Evolutionary conservation across 2,888 invertebrate genomes (phyloP).

Genomic region (Nomada ruficornis): DNA sequence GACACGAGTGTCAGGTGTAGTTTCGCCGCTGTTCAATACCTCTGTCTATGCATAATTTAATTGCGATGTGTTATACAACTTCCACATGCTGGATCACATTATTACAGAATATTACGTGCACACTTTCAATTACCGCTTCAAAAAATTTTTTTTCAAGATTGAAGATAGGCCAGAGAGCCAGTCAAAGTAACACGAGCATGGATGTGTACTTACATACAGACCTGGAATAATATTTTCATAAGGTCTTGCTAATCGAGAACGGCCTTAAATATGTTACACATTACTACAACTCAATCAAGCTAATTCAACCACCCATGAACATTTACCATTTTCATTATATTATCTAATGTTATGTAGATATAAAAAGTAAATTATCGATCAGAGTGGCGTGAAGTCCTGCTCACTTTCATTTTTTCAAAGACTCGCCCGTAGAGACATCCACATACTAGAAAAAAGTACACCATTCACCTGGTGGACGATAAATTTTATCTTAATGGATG

Average conservation of each 20-base stretch:
- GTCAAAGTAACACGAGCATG: background rate
- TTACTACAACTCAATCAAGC: constrained; percentile 3
- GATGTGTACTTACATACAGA: background rate
- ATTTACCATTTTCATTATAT: background rate
- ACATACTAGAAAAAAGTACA: background rate
- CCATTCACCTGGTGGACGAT: background rate
- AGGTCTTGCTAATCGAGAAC: background rate
- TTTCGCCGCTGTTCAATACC: background rate
- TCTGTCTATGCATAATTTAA: constrained; percentile 14
- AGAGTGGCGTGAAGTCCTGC: background rate
- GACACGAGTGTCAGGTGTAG: background rate
- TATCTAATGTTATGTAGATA: too few relatives aligned
- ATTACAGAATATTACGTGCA: constrained; percentile 30
- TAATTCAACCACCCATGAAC: background rate
- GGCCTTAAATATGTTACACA: background rate
- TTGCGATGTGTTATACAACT: constrained; percentile 25
- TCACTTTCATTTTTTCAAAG: constrained; percentile 4
- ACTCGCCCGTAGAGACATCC: background rate
- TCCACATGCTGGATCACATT: background rate
- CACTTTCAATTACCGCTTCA: constrained; percentile 10
- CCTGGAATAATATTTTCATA: background rate
- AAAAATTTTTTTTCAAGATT: constrained; percentile 1
- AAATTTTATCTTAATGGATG: constrained; percentile 16
- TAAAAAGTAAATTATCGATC: too few relatives aligned
- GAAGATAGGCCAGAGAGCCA: background rate